phyloP scores from a whole-genome alignment of 2,888 invertebrate species.

The Netelia inedita region DNA sequence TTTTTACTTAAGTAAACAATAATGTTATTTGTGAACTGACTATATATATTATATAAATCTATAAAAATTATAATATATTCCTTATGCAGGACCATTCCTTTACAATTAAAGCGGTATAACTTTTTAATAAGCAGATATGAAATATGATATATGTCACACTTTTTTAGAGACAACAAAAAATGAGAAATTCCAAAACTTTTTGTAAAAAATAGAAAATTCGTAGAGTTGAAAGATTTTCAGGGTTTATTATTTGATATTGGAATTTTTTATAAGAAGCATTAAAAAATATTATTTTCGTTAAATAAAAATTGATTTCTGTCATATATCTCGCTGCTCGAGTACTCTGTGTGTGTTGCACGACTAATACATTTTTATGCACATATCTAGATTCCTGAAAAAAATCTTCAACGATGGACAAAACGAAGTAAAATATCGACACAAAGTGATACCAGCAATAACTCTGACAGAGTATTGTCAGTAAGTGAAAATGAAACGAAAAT shows the following conservation, averaged over 20 bases:
- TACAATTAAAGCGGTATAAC: neutral
- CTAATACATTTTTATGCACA: conserved; percentile 3
- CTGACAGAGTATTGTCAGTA: conserved; percentile 6
- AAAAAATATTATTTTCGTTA: neutral
- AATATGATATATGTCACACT: neutral
- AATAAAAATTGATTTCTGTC: conserved; percentile 6
- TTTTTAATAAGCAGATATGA: conserved; percentile 2
- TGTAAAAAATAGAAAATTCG: neutral
- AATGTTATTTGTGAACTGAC: conserved; percentile 3
- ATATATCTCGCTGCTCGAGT: conserved; percentile 3
- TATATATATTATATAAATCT: neutral
- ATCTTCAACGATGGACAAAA: neutral
- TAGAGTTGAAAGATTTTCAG: conserved; percentile 1
- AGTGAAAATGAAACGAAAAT: conserved; percentile 1
- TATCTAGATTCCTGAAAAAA: conserved; percentile 6
- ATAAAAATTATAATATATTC: neutral
- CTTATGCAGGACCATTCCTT: neutral
- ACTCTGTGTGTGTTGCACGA: neutral
- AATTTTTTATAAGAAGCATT: conserved; percentile 2
- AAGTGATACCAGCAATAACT: neutral
- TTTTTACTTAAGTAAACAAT: neutral
- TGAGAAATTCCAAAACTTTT: neutral
- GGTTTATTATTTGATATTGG: neutral
- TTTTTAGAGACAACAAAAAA: neutral
- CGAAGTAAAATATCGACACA: conserved; percentile 2